A percentile compares a stretch with the other conserved stretches of the same genome.
These are phyloP conservation scores for Dynastes tityus DNA, from an alignment of 2,888 invertebrate species.

Conservation along the genomic window DNA sequence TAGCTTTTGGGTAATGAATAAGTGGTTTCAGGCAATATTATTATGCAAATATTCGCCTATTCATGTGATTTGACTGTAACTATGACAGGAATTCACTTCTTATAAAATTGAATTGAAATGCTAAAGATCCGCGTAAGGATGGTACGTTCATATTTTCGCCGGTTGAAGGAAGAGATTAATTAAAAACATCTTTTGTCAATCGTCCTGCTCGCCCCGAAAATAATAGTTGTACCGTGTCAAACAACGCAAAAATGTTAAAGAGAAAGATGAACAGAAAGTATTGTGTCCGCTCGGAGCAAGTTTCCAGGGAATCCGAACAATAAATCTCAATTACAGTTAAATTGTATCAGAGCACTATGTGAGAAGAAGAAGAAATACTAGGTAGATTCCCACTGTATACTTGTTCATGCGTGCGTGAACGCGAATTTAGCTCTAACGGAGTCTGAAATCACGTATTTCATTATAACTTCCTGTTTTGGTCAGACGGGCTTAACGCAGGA, in stretches of 20 bases:
- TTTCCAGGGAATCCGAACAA: conserved; percentile 42
- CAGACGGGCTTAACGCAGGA: conserved; percentile 49
- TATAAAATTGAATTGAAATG: no score
- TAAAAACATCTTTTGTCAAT: conserved; percentile 40
- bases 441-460: conserved; percentile 50
- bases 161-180: conserved; percentile 20
- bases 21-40: no score
- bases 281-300: conserved; percentile 27
- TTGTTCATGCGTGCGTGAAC: no score
- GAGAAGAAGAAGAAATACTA: conserved; percentile 27
- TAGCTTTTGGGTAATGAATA: no score
- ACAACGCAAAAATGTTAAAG: conserved; percentile 17
- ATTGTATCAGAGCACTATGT: conserved; percentile 45
- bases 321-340: conserved; percentile 50
- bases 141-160: conserved; percentile 24
- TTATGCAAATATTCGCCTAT: no score
- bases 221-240: conserved; percentile 32
- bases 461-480: conserved; percentile 52
- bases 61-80: no score
- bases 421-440: conserved; percentile 2
- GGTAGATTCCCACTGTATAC: background rate
- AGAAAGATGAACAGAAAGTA: conserved; percentile 31
- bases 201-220: conserved; percentile 16
- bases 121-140: background rate
- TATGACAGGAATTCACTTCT: no score